Percentiles rank a stretch among this genome's conserved stretches.
These are phyloP conservation scores for Colossoma macropomum DNA, from an alignment of 2,113 vertebrate species.

Conservation along the genomic window DNA sequence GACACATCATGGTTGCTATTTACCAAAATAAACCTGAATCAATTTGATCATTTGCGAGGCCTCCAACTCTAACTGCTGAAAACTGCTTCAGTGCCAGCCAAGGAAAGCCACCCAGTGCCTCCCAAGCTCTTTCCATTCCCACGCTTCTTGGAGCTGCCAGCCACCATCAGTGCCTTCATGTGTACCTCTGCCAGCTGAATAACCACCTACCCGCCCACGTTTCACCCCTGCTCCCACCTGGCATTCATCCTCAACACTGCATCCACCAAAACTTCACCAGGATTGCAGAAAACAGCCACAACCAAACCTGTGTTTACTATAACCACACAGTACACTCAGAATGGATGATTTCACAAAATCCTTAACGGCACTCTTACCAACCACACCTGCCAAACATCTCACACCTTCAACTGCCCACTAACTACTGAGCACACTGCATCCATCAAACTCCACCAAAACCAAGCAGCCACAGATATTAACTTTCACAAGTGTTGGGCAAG, in stretches of 20 bases:
- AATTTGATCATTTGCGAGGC: conserved; percentile 34
- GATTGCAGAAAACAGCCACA: neutral
- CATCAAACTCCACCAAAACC: neutral
- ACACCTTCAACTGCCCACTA: conserved; percentile 1
- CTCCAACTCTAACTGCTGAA: neutral
- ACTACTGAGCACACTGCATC: neutral
- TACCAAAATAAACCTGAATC: conserved; percentile 45
- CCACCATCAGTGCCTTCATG: conserved; percentile 40
- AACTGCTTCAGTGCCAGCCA: neutral
- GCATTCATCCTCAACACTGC: conserved; percentile 15
- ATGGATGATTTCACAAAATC: neutral
- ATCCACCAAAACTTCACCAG: conserved; percentile 25
- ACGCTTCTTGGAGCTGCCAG: conserved; percentile 20
- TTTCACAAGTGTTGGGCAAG: neutral
- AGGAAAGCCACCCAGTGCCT: conserved; percentile 43
- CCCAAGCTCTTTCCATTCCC: conserved; percentile 31
- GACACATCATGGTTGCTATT: conserved; percentile 51
- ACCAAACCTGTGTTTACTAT: neutral
- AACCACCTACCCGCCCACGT: conserved; percentile 29
- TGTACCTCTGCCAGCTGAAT: conserved; percentile 30
- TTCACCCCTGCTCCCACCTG: conserved; percentile 1
- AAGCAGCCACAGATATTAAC: neutral
- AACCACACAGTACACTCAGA: neutral
- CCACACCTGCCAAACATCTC: conserved; percentile 6
- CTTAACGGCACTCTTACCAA: neutral